Evolutionary conservation across 2,888 invertebrate species (phyloP).

Genomic region (Desoria tigrina): DNA sequence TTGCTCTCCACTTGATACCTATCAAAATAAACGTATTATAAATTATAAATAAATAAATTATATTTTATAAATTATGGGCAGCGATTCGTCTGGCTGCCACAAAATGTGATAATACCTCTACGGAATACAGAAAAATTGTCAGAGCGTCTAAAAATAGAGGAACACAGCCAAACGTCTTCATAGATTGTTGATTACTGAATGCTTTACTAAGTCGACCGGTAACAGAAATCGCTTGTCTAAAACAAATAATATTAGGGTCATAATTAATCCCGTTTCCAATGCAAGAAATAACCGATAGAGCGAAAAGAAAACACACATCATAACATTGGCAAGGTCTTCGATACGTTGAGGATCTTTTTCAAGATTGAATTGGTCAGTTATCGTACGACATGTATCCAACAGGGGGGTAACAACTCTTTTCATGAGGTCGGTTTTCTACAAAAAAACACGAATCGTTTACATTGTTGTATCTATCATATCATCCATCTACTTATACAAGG

Average conservation of each 20-base stretch:
- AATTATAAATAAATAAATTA: neutral
- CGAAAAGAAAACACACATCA: slow-evolving; percentile 35
- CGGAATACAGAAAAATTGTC: slow-evolving; percentile 59
- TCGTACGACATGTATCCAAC: slow-evolving; percentile 57
- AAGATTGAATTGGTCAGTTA: slow-evolving; percentile 56
- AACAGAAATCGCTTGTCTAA: slow-evolving; percentile 60
- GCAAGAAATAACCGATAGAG: slow-evolving; percentile 4
- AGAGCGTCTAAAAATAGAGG: slow-evolving; percentile 60
- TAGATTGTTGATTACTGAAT: slow-evolving; percentile 61
- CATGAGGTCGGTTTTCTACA: slow-evolving; percentile 58
- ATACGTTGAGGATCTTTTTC: slow-evolving; percentile 44
- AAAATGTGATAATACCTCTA: slow-evolving; percentile 57
- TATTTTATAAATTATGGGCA: too few relatives aligned
- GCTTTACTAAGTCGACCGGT: slow-evolving; percentile 64
- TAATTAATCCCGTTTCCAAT: neutral
- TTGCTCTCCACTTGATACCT: slow-evolving; percentile 31
- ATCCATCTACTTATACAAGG: too few relatives aligned
- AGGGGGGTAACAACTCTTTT: slow-evolving; percentile 59
- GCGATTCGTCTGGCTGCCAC: too few relatives aligned
- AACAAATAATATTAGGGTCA: slow-evolving; percentile 25
- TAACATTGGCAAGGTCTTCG: slow-evolving; percentile 53
- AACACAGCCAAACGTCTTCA: slow-evolving; percentile 61
- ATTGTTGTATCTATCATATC: too few relatives aligned
- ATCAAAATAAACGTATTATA: neutral
- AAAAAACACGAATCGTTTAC: slow-evolving; percentile 24